Percentiles rank a stretch among this genome's conserved stretches.
phyloP scores from a whole-genome alignment of 1,140 invertebrate species.

The Homarus americanus region DNA sequence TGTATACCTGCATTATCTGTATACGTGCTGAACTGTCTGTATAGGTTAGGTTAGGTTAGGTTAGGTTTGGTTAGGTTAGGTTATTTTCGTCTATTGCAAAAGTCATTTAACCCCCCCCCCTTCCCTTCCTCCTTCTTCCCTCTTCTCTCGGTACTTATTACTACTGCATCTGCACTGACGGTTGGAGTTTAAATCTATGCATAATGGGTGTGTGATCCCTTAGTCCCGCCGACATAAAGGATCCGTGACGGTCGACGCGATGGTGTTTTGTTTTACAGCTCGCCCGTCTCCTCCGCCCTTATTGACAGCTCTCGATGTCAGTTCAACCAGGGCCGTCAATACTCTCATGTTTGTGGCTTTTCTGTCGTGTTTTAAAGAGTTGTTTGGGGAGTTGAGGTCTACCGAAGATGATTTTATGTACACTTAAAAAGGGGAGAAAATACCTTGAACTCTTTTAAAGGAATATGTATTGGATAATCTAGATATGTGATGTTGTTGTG shows the following conservation, averaged over 20 bases:
- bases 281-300: neutral
- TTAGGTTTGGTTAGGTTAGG: too few species aligned
- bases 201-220: constrained; percentile 26
- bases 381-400: too few species aligned
- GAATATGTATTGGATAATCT: too few species aligned
- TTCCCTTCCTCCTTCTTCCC: neutral
- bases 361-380: too few species aligned
- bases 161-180: constrained; percentile 49
- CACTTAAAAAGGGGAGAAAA: too few species aligned
- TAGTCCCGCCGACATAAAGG: constrained; percentile 29
- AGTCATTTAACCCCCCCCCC: neutral
- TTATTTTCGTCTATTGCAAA: neutral
- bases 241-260: constrained; percentile 33
- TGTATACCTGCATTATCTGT: too few species aligned
- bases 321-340: neutral
- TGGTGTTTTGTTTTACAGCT: constrained; percentile 47
- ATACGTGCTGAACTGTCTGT: too few species aligned
- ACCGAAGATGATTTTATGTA: too few species aligned
- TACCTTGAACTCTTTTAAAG: too few species aligned
- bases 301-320: constrained; percentile 38
- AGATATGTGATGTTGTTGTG: too few species aligned
- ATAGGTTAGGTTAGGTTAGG: too few species aligned
- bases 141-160: neutral
- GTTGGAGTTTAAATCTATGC: constrained; percentile 44
- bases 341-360: neutral